These are phyloP conservation scores for Hoplias malabaricus DNA, from an alignment of 2,113 vertebrate genomes.

Conservation along the genomic window DNA sequence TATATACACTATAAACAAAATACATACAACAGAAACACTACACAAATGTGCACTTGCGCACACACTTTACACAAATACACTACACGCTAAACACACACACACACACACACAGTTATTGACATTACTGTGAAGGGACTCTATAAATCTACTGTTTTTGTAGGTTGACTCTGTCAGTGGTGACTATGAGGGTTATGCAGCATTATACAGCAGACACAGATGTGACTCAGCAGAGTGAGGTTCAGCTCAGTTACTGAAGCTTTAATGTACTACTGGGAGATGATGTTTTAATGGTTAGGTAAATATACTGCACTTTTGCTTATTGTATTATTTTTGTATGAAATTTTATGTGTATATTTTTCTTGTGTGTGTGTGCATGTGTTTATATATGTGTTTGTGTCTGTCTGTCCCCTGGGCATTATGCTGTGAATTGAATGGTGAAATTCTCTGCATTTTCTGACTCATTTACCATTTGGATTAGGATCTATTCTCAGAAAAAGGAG, in stretches of 20 bases:
- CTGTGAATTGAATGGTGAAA: no score
- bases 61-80: no score
- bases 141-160: background rate
- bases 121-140: background rate
- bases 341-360: background rate
- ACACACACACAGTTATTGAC: background rate
- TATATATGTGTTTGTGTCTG: background rate
- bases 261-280: conserved; percentile 39
- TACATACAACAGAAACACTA: no score
- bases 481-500: no score
- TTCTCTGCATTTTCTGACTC: background rate
- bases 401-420: no score
- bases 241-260: conserved; percentile 34
- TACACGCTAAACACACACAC: no score
- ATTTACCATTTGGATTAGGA: no score
- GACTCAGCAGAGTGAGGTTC: background rate
- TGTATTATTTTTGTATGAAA: conserved; percentile 8
- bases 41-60: no score
- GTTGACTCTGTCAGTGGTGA: no score
- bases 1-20: no score
- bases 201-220: no score
- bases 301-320: background rate
- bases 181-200: no score
- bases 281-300: background rate
- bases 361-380: background rate